Base-by-base conservation (phyloP, 2,888 invertebrate species). In the Agrotis ipsilon region DNA sequence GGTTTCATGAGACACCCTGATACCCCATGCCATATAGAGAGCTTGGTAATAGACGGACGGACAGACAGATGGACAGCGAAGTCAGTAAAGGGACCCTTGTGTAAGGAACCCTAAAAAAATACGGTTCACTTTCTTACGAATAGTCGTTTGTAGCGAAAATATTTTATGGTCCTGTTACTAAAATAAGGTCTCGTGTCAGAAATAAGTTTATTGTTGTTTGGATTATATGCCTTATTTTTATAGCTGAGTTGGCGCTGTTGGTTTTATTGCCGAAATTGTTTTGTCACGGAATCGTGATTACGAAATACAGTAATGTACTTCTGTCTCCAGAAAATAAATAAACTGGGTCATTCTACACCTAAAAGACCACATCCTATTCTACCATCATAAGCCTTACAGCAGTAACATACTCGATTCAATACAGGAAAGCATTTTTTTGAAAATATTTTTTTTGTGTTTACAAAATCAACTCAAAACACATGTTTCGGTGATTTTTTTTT, bases 201-300 rank as follows among this genome's bases (percentile, higher is more conserved):
- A 78, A 81, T 80, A 77, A 67, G 63, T 86, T 83, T 83, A 85
- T 81, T 83, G 85, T 84, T 76, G 78, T 74, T 78, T 72, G 70
- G 19, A 72, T 73, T 82, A 72, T 69, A 45, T 76, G 66, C 60
- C 61, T 70, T 68, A 51, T 81, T 83, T 82, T 82, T 84, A 78
- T 83, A 67, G 65, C 70, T 58, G 68, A 67, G 61, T 76, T 72
- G 71, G 74, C 79, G 69, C 81, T 62, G 72, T 79, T 75, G 68
- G 71, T 72, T 75, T 75, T 80, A 82, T 76, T 85, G 82, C 68
- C 66, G 64, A 78, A 81, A 73, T 67, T 64, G 73, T 73, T 75
- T 70, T 68, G 81, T 80, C 75, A 79, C 82, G 78, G 76, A 77
- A 71, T 67, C 72, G 71, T 67, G 68, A 74, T 80, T 80, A 73